Conservation (phyloP, 2,888 invertebrate genomes). For the Hydrotaea diabolus region DNA sequence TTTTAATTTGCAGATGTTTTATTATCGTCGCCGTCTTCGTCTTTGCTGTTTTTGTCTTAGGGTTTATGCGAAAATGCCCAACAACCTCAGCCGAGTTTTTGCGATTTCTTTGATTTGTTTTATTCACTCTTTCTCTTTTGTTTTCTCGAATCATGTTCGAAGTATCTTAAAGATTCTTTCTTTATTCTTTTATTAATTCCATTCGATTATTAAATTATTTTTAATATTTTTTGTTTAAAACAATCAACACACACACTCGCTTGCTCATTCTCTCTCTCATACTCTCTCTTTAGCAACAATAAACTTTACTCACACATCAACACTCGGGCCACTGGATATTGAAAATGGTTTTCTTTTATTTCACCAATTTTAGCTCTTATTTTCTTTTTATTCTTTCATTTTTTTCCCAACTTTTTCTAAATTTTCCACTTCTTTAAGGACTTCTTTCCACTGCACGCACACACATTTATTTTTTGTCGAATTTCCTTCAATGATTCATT, state of each 20-base stretch:
- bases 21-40: neutral
- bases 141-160: neutral
- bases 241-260: constrained; percentile 8
- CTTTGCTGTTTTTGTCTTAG: neutral
- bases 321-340: neutral
- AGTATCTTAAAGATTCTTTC: neutral
- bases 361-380: neutral
- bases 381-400: neutral
- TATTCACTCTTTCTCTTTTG: no score
- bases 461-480: neutral
- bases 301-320: constrained; percentile 22
- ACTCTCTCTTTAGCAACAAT: neutral
- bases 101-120: neutral
- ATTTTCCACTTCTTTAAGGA: neutral
- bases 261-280: neutral
- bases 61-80: neutral
- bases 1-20: constrained; percentile 41
- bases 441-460: neutral
- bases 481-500: neutral
- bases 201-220: neutral
- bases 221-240: constrained; percentile 9
- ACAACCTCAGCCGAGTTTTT: neutral
- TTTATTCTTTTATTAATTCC: constrained; percentile 1
- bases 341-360: neutral
- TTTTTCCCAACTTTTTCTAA: neutral